Percentiles rank a stretch among this genome's conserved stretches.
phyloP scores from a whole-genome alignment of 1,140 invertebrate genomes.

The Tetramorium simillimum region DNA sequence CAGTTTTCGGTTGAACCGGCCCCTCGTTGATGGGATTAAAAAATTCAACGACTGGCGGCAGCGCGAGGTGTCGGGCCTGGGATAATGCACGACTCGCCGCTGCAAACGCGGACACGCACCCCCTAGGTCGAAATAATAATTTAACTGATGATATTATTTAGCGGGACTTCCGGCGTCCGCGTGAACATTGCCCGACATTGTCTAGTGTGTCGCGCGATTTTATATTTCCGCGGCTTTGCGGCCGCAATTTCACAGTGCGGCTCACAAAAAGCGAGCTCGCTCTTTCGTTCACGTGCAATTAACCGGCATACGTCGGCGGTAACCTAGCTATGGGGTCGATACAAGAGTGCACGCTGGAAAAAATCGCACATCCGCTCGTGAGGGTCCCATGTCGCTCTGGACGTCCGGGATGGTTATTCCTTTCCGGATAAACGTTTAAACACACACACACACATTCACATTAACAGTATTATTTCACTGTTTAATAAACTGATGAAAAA shows the following conservation, averaged over 20 bases:
- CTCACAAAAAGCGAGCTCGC: slow-evolving; percentile 22
- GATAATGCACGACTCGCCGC: slow-evolving; percentile 40
- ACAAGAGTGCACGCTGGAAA: slow-evolving; percentile 35
- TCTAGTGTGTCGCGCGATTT: slow-evolving; percentile 16
- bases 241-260: slow-evolving; percentile 29
- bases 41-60: slow-evolving; percentile 65
- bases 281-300: slow-evolving; percentile 53
- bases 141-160: slow-evolving; percentile 64
- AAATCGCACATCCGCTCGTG: slow-evolving; percentile 22
- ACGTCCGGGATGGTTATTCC: neutral
- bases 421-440: neutral
- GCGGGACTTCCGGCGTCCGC: neutral
- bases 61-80: slow-evolving; percentile 32
- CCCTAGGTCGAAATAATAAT: slow-evolving; percentile 55
- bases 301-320: slow-evolving; percentile 13
- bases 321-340: slow-evolving; percentile 37
- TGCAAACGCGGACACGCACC: neutral
- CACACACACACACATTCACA: no score
- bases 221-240: slow-evolving; percentile 46
- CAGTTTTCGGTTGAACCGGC: slow-evolving; percentile 35
- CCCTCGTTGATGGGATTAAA: slow-evolving; percentile 67
- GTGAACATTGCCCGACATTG: slow-evolving; percentile 6
- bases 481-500: neutral
- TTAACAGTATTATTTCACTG: neutral
- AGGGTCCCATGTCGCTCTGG: neutral